These are phyloP conservation scores for Rhinichthys klamathensis DNA, from an alignment of 2,113 vertebrate species.

Conservation along the genomic window DNA sequence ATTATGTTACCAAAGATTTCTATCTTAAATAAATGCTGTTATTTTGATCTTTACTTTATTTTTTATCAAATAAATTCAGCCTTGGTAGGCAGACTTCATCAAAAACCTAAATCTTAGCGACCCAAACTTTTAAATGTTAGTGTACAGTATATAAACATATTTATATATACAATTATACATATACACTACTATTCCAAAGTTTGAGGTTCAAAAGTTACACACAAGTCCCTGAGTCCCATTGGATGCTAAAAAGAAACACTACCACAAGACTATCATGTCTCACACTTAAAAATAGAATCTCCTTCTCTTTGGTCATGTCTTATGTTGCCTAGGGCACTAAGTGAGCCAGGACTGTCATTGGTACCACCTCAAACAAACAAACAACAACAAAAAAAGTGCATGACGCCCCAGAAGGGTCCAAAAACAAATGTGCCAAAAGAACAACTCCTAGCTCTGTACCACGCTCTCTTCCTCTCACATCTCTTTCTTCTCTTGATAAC, in stretches of 20 bases:
- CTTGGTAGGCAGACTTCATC: no score
- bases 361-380: slow-evolving; percentile 19
- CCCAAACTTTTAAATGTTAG: no score
- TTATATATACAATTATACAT: no score
- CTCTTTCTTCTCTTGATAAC: slow-evolving; percentile 22
- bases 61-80: background rate
- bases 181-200: background rate
- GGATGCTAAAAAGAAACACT: background rate
- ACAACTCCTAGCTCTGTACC: slow-evolving; percentile 75
- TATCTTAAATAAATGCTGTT: no score
- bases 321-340: background rate
- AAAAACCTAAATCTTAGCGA: no score
- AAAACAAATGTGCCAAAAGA: slow-evolving; percentile 70
- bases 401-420: background rate
- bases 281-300: slow-evolving; percentile 2
- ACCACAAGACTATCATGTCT: background rate
- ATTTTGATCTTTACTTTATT: background rate
- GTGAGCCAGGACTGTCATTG: slow-evolving; percentile 18
- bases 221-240: background rate
- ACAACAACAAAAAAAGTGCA: background rate
- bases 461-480: slow-evolving; percentile 51
- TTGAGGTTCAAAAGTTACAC: slow-evolving; percentile 2
- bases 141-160: no score
- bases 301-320: slow-evolving; percentile 10
- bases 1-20: background rate